Conservation (phyloP, 2,113 vertebrate species). For the Aleadryas rufinucha region DNA sequence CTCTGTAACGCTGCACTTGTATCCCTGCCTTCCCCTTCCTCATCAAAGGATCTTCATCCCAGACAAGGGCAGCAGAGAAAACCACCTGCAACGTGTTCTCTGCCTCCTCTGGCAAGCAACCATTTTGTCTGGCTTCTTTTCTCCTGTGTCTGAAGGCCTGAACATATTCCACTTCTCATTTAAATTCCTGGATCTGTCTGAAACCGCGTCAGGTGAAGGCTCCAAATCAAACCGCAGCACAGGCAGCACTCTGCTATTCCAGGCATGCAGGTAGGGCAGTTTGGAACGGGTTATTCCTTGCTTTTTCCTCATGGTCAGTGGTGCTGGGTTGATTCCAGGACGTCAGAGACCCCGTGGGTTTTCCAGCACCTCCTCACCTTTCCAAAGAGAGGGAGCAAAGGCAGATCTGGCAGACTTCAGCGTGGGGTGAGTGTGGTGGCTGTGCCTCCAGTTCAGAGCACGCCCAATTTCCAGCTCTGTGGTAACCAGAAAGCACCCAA, state of each 20-base stretch:
- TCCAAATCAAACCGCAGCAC: neutral
- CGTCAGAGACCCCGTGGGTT: neutral
- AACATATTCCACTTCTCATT: neutral
- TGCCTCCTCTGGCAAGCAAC: neutral
- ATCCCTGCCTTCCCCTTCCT: neutral
- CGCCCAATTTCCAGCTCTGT: neutral
- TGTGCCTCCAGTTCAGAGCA: neutral
- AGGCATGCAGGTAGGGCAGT: neutral
- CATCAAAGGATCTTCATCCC: neutral
- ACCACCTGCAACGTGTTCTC: neutral
- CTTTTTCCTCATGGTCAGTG: neutral
- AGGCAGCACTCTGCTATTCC: neutral
- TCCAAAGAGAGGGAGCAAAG: neutral
- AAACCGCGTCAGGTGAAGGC: neutral
- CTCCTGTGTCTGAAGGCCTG: neutral
- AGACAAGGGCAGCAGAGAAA: neutral
- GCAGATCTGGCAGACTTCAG: neutral
- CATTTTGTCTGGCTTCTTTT: neutral
- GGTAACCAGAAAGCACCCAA: neutral
- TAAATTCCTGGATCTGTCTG: neutral
- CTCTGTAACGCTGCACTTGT: neutral
- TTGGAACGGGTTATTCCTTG: neutral
- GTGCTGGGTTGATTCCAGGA: neutral
- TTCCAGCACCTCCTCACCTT: neutral
- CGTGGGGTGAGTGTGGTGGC: neutral